Percentiles rank a stretch among this genome's conserved stretches.
These are phyloP conservation scores for Apis laboriosa DNA, from an alignment of 1,140 invertebrate species.

Conservation along the genomic window DNA sequence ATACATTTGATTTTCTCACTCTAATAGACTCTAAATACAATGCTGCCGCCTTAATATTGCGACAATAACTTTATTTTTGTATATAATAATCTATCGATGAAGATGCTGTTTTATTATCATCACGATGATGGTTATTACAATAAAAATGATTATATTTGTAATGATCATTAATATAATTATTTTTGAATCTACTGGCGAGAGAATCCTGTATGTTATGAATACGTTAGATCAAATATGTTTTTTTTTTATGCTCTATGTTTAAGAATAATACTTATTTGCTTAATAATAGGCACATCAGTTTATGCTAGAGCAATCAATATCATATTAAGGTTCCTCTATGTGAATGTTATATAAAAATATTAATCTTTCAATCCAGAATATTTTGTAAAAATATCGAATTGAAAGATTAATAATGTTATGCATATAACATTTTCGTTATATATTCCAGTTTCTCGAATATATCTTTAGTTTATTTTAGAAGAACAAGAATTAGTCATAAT, in stretches of 20 bases:
- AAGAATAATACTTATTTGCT: not conserved
- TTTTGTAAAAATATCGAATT: not conserved
- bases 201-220: not conserved
- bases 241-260: not conserved
- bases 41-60: too few species aligned
- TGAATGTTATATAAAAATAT: conserved; percentile 6
- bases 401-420: conserved; percentile 7
- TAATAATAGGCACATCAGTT: conserved; percentile 56
- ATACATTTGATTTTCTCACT: too few species aligned
- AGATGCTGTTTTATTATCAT: too few species aligned
- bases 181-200: too few species aligned
- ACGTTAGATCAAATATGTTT: conserved; percentile 29
- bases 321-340: conserved; percentile 1
- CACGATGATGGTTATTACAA: too few species aligned
- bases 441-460: not conserved
- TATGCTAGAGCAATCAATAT: conserved; percentile 29
- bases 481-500: not conserved
- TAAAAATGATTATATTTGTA: too few species aligned
- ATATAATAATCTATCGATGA: too few species aligned
- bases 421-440: not conserved
- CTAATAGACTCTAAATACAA: too few species aligned
- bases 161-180: too few species aligned
- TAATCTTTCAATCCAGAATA: conserved; percentile 18
- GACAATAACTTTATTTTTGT: too few species aligned
- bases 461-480: not conserved